phyloP scores from a whole-genome alignment of 2,888 invertebrate species.

The Cheilosia soror region DNA sequence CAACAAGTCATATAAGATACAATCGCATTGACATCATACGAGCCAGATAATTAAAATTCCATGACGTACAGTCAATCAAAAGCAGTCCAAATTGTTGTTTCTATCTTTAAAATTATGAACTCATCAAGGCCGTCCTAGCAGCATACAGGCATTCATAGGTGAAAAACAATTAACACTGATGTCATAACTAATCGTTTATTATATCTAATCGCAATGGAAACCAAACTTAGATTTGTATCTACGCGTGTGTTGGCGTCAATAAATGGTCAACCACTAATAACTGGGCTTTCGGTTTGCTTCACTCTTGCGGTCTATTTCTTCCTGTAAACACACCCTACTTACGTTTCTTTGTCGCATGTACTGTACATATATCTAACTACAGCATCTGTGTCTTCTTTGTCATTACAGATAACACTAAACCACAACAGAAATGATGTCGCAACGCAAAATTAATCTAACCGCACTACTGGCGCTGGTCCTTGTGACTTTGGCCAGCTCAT shows the following conservation, averaged over 20 bases:
- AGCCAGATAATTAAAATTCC: constrained; percentile 7
- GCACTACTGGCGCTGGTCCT: constrained; percentile 59
- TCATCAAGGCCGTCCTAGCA: constrained; percentile 23
- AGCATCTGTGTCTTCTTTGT: not conserved
- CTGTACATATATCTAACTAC: not conserved
- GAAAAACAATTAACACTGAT: constrained; percentile 43
- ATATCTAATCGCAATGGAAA: constrained; percentile 50
- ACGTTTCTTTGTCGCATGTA: not conserved
- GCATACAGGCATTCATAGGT: not conserved
- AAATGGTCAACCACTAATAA: not conserved
- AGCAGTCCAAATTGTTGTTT: not conserved
- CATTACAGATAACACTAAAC: constrained; percentile 55
- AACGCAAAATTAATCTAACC: constrained; percentile 53
- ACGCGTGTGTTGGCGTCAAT: not conserved
- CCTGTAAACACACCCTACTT: not conserved
- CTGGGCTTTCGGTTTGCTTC: not conserved
- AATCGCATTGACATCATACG: constrained; percentile 12
- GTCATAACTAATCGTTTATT: constrained; percentile 44
- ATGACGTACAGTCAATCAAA: constrained; percentile 36
- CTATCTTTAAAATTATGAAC: constrained; percentile 6
- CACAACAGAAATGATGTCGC: constrained; percentile 62
- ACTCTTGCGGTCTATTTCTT: not conserved
- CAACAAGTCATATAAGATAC: constrained; percentile 1
- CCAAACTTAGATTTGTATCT: constrained; percentile 30
- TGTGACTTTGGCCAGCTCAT: constrained; percentile 59